These are phyloP conservation scores for Pomatostomus ruficeps DNA, from an alignment of 2,113 vertebrate species.

Conservation along the genomic window DNA sequence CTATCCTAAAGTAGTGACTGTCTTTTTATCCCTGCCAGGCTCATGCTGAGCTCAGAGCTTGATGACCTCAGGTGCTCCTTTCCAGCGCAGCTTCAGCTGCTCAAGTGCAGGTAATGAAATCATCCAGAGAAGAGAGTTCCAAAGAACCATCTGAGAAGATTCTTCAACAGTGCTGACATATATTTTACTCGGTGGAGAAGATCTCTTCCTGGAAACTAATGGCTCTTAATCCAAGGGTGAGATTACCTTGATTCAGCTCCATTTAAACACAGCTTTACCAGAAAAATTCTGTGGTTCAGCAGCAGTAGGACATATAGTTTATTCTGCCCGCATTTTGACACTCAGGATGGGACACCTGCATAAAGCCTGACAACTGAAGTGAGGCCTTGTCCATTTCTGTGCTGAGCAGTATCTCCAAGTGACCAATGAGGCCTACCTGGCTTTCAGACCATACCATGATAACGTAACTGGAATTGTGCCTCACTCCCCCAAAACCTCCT, in stretches of 20 bases:
- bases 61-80: neutral
- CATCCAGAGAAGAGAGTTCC: neutral
- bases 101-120: neutral
- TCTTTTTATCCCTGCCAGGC: neutral
- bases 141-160: neutral
- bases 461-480: neutral
- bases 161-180: neutral
- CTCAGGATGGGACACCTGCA: neutral
- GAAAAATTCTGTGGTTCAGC: neutral
- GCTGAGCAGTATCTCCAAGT: neutral
- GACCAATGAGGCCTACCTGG: neutral
- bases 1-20: neutral
- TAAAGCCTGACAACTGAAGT: neutral
- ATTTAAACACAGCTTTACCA: neutral
- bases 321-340: neutral
- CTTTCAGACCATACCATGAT: neutral
- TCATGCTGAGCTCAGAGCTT: neutral
- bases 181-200: neutral
- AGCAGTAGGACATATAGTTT: neutral
- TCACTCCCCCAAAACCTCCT: neutral
- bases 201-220: neutral
- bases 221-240: neutral
- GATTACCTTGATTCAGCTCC: neutral
- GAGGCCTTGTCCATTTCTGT: neutral
- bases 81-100: neutral